These are phyloP conservation scores for Clinocottus analis DNA, from an alignment of 2,113 vertebrate genomes.

Conservation along the genomic window DNA sequence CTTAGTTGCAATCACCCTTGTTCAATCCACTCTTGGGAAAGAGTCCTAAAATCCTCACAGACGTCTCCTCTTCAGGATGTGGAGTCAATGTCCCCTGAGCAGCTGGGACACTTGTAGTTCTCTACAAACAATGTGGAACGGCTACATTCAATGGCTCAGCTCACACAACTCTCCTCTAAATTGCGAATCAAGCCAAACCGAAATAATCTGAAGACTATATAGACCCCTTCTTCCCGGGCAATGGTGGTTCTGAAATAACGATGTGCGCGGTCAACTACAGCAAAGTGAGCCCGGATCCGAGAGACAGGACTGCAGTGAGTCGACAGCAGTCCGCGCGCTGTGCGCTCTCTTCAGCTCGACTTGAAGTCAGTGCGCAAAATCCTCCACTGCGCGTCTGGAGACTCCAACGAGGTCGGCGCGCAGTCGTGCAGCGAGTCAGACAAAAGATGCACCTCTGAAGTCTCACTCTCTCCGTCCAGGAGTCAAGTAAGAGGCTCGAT, in stretches of 20 bases:
- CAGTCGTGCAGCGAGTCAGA: conserved; percentile 47
- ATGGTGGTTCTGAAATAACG: background rate
- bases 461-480: conserved; percentile 38
- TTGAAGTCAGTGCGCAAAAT: conserved; percentile 68
- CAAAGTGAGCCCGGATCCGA: conserved; percentile 45
- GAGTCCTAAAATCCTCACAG: conserved; percentile 57
- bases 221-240: conserved; percentile 18
- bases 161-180: conserved; percentile 41
- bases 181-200: conserved; percentile 38
- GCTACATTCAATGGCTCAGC: conserved; percentile 30
- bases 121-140: conserved; percentile 34
- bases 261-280: conserved; percentile 16
- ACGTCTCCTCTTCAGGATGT: conserved; percentile 23
- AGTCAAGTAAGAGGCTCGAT: conserved; percentile 46
- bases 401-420: conserved; percentile 66
- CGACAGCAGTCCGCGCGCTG: conserved; percentile 41
- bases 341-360: conserved; percentile 50
- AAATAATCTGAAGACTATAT: conserved; percentile 35
- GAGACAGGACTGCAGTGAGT: conserved; percentile 49
- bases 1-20: conserved; percentile 50
- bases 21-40: conserved; percentile 60
- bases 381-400: conserved; percentile 66
- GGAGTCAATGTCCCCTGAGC: conserved; percentile 28
- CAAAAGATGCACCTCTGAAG: conserved; percentile 33
- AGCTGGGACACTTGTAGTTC: conserved; percentile 34